Evolutionary conservation across 2,888 invertebrate species (phyloP), one percentile per base, ranked within the genome.

Genomic region (Pomacea canaliculata): DNA sequence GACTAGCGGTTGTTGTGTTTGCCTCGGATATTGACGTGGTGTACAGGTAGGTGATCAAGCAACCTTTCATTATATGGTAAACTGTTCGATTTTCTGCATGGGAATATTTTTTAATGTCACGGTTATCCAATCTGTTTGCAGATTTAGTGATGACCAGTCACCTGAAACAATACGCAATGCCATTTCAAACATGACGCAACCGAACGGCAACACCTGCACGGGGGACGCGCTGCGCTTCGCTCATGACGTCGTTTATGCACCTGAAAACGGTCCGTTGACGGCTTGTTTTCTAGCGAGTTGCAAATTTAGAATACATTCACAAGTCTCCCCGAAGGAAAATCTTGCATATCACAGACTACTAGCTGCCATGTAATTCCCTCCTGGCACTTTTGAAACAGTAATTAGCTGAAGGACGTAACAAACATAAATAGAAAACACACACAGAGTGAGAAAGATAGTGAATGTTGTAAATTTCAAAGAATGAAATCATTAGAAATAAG

Each of bases 131-230:
- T 13, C 16, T 56, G 8, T 56, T 56, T 56, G 27, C 65, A 65
- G 76, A 10, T 78, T 78, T 70, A 73, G 71, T 62, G 78, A 78
- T 60, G 27, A 67, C 56, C 78, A 78, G 70, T 48, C 68, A 12
- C 72, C 73, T 19, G 27, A 13, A 12, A 63, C 59, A 10, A 51
- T 78, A 19, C 69, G 63, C 19, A 56, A 70, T 9, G 71, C 68
- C 72, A 72, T 78, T 7, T 27, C 48, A 19, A 70, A 70, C 7
- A 56, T 78, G 70, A 60, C 70, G 51, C 78, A 78, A 49, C 66
- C 71, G 56, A 70, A 72, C 23, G 78, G 78, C 18, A 78, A 78
- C 70, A 78, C 78, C 16, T 78, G 78, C 68, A 78, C 78, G 5
- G 76, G 78, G 60, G 69, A 76, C 49, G 78, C 78, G 7, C 60